Percentiles rank a stretch among this genome's conserved stretches.
Evolutionary conservation across 2,113 vertebrate species (phyloP).

Genomic region (Acrocephalus kingi): DNA sequence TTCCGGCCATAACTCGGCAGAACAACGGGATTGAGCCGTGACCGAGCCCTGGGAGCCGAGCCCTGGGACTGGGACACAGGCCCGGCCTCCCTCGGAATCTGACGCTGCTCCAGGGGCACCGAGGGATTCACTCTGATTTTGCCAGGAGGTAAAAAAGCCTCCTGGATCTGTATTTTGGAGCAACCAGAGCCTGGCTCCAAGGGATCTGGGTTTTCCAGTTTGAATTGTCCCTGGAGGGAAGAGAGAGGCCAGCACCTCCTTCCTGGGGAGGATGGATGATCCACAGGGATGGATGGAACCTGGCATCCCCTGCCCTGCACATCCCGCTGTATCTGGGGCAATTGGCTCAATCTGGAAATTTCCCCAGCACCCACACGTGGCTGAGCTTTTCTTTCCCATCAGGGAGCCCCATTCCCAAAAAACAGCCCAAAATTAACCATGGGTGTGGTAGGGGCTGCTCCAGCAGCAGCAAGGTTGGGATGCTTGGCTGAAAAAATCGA

Average conservation of each 20-base stretch:
- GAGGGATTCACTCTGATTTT: not conserved
- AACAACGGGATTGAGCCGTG: conserved; percentile 12
- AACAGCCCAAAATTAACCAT: not conserved
- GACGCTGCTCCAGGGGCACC: not conserved
- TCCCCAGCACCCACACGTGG: not conserved
- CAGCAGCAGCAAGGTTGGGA: not conserved
- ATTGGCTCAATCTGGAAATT: not conserved
- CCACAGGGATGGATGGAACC: not conserved
- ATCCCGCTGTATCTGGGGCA: accelerated
- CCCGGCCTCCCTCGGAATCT: not conserved
- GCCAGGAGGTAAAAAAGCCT: not conserved
- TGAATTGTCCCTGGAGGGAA: not conserved
- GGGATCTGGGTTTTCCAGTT: not conserved
- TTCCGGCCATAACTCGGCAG: not conserved
- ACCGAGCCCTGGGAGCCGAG: not conserved
- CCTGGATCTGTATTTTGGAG: not conserved
- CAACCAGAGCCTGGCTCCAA: not conserved
- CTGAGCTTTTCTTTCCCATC: not conserved
- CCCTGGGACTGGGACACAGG: not conserved
- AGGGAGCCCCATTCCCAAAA: not conserved
- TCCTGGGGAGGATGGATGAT: not conserved
- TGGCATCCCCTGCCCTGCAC: not conserved
- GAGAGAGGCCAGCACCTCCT: not conserved
- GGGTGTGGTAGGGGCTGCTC: not conserved
- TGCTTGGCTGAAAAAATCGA: not conserved